Evolutionary conservation across 2,888 invertebrate genomes (phyloP).

Genomic region (Cephus runcator): DNA sequence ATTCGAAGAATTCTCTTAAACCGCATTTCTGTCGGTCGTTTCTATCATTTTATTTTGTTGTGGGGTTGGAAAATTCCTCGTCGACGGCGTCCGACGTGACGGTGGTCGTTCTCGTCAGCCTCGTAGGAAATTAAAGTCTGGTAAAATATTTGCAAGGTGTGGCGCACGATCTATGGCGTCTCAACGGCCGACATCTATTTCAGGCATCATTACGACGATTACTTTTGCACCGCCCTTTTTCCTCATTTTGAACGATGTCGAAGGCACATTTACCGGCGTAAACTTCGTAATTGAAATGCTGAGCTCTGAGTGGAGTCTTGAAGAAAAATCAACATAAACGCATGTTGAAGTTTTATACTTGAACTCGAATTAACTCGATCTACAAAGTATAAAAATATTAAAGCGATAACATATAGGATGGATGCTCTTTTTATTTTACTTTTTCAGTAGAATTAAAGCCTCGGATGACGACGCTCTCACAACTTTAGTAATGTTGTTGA

Average conservation of each 20-base stretch:
- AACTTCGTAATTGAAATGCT: neutral
- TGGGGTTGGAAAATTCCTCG: neutral
- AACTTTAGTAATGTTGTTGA: neutral
- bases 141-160: slow-evolving; percentile 28
- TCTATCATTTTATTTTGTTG: neutral
- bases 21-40: neutral
- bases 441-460: neutral
- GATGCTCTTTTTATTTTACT: neutral
- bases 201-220: slow-evolving; percentile 29
- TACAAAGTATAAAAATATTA: neutral
- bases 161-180: slow-evolving; percentile 14
- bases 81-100: neutral
- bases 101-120: neutral
- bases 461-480: neutral
- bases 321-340: neutral
- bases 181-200: slow-evolving; percentile 26
- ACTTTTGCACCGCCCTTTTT: slow-evolving; percentile 6
- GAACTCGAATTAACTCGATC: neutral
- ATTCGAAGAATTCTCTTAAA: neutral
- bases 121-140: slow-evolving; percentile 3
- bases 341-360: neutral
- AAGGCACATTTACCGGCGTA: neutral
- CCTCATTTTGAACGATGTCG: neutral
- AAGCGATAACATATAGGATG: neutral
- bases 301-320: neutral